Evolutionary conservation across 2,113 vertebrate species (phyloP).

Genomic region (Cyrtonyx montezumae): DNA sequence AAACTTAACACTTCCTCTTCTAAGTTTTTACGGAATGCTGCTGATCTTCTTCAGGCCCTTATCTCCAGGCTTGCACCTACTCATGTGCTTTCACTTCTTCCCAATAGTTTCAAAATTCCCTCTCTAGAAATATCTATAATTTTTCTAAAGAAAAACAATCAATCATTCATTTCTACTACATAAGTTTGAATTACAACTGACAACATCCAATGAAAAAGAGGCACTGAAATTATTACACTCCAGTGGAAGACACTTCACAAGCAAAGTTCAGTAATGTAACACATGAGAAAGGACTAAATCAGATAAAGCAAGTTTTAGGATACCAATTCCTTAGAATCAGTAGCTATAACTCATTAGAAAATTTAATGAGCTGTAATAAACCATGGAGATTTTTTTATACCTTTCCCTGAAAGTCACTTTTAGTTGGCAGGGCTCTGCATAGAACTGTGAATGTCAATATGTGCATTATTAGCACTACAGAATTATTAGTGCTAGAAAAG

Average conservation of each 20-base stretch:
- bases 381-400: not conserved
- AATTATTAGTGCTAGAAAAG: not conserved
- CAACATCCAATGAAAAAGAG: fast-evolving
- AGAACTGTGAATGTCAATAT: not conserved
- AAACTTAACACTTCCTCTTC: not conserved
- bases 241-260: not conserved
- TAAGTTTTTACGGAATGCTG: not conserved
- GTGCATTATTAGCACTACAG: not conserved
- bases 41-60: not conserved
- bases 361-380: not conserved
- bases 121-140: not conserved
- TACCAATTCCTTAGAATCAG: not conserved
- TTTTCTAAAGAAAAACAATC: not conserved
- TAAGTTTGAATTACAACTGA: not conserved
- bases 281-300: not conserved
- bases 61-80: not conserved
- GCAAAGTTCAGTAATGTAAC: not conserved
- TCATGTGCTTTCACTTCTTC: not conserved
- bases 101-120: not conserved
- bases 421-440: not conserved
- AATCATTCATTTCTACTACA: not conserved
- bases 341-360: not conserved
- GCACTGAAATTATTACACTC: not conserved
- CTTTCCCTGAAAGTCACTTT: not conserved
- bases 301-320: not conserved